Base-by-base conservation (phyloP, 2,888 invertebrate species). In the Allolobophora icterica region DNA sequence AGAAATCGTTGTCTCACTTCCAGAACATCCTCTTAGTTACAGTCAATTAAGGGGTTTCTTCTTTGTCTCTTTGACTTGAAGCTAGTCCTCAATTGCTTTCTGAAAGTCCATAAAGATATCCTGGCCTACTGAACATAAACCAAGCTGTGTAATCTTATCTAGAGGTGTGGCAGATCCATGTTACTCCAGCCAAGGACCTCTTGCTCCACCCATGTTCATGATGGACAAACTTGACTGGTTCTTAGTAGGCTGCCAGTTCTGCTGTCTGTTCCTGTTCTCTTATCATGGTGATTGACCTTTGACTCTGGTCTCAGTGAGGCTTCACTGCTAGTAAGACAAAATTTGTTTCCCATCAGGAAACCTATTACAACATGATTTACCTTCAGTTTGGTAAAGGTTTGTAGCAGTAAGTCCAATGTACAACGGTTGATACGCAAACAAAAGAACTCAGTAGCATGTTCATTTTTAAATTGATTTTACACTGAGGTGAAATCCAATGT, bases 21-120 rank as follows among this genome's bases (percentile, higher is more conserved):
- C 30, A 71, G n/a, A n/a, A n/a, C 71, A 71, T 71, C 52, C 1
- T 52, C 52, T 24, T 52, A 52, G 24, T 52, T 52, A 71, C n/a
- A n/a, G 71, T 71, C 71, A 13, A 71, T 71, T n/a, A 71, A n/a
- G 71, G 71, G 71, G 71, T n/a, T 71, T 71, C 71, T 71, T n/a
- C 8, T 8, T n/a, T 30, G n/a, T 71, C 11, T 71, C n/a, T 30
- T 71, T 71, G 30, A 71, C 71, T 71, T 71, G 5, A 24, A 71
- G n/a, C 30, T 71, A 71, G 71, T 71, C 71, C 71, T n/a, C n/a
- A 30, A 8, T 30, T 71, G 71, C 11, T n/a, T n/a, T 8, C 71
- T 71, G 71, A 71, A n/a, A n/a, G 71, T 71, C n/a, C 8, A 71
- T n/a, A 71, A 71, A n/a, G 52, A 71, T 30, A 71, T 71, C 71